A percentile compares a stretch with the other conserved stretches of the same genome.
These are phyloP conservation scores for Nymphicus hollandicus DNA, from an alignment of 2,113 vertebrate genomes.

Conservation along the genomic window DNA sequence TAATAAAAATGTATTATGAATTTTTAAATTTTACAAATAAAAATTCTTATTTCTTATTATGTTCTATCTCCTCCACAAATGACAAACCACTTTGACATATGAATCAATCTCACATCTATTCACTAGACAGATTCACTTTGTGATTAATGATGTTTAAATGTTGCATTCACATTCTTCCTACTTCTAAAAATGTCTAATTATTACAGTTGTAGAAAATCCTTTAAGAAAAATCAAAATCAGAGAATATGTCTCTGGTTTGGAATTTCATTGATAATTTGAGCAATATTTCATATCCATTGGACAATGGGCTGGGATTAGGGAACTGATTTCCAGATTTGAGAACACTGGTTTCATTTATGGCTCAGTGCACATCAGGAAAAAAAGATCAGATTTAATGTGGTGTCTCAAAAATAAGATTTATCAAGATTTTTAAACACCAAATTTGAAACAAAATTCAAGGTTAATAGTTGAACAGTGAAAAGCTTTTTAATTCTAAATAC, in stretches of 20 bases:
- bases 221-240: background rate
- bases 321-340: background rate
- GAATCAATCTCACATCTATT: background rate
- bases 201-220: background rate
- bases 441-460: background rate
- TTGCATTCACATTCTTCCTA: background rate
- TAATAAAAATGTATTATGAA: background rate
- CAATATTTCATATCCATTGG: background rate
- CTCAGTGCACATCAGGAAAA: background rate
- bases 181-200: background rate
- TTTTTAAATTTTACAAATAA: background rate
- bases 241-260: background rate
- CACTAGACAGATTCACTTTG: background rate
- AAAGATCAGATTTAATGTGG: background rate
- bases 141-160: background rate
- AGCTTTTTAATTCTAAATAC: background rate
- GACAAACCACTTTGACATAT: slow-evolving; percentile 5
- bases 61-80: background rate
- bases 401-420: background rate
- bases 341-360: background rate
- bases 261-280: background rate
- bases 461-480: background rate
- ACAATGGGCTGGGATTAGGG: background rate
- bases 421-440: background rate
- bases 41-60: background rate